Conservation (phyloP, 2,797 vertebrate species). For the Scolopax bukidnonensis region DNA sequence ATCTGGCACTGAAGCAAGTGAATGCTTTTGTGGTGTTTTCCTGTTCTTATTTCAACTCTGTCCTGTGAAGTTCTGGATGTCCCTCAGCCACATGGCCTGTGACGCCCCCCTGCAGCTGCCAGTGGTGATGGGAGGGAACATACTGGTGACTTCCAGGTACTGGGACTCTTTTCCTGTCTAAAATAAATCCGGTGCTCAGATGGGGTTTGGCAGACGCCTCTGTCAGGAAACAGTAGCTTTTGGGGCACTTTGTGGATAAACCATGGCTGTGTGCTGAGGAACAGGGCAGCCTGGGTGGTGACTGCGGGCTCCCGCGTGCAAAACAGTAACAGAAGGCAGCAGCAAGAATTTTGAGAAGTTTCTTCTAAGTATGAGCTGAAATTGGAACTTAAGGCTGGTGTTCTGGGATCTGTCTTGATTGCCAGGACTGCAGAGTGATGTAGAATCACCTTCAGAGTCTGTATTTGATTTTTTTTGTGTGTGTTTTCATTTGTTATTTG, state of each 20-base stretch:
- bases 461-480: background rate
- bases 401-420: background rate
- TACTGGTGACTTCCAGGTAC: background rate
- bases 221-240: background rate
- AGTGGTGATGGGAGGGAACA: background rate
- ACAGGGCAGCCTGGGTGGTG: fast-evolving
- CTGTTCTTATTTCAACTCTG: background rate
- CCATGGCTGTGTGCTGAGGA: background rate
- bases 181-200: background rate
- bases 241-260: background rate
- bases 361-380: background rate
- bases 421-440: background rate
- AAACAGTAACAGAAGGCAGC: background rate
- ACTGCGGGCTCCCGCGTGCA: fast-evolving
- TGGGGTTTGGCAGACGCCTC: background rate
- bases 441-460: background rate
- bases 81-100: too few relatives aligned
- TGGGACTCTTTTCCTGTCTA: background rate
- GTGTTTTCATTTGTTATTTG: background rate
- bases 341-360: background rate
- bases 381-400: background rate
- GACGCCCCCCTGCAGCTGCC: too few relatives aligned
- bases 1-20: background rate
- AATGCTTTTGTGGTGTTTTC: background rate
- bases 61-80: background rate